A percentile compares a stretch with the other conserved stretches of the same genome.
Conservation (phyloP, 2,113 vertebrate species). For the Pimephales promelas region DNA sequence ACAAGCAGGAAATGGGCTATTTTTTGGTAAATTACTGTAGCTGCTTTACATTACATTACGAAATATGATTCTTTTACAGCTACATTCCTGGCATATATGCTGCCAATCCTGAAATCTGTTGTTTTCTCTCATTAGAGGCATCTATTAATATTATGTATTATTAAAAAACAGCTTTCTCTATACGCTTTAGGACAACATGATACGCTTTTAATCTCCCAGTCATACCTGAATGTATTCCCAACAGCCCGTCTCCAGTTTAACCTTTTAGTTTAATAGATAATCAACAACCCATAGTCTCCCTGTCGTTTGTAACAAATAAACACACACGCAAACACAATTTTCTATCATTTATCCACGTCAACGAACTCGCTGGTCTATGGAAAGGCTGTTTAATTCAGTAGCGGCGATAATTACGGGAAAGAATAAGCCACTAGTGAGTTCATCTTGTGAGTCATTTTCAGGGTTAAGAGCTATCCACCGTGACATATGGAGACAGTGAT, state of each 20-base stretch:
- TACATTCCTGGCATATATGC: not conserved
- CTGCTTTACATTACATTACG: not conserved
- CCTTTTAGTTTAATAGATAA: constrained; percentile 26
- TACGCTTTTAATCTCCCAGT: not conserved
- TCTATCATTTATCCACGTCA: constrained; percentile 34
- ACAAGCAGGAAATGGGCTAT: not conserved
- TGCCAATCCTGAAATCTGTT: not conserved
- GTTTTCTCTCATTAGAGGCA: not conserved
- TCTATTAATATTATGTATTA: not conserved
- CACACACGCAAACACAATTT: not conserved
- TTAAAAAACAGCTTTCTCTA: not conserved
- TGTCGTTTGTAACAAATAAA: not conserved
- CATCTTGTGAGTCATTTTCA: constrained; percentile 41
- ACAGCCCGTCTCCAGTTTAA: constrained; percentile 14
- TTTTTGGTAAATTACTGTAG: not conserved
- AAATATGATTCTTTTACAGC: not conserved
- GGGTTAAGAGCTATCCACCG: constrained; percentile 21
- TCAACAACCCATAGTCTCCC: constrained; percentile 11
- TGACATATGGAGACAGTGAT: constrained; percentile 35
- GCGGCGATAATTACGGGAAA: constrained; percentile 15
- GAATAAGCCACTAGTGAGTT: constrained; percentile 33
- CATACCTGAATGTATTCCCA: constrained; percentile 4
- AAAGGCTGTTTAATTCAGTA: constrained; percentile 17
- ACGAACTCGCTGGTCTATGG: constrained; percentile 18
- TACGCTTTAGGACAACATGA: not conserved